These are phyloP conservation scores for Oryzias melastigma DNA, from an alignment of 2,113 vertebrate species.

Conservation along the genomic window DNA sequence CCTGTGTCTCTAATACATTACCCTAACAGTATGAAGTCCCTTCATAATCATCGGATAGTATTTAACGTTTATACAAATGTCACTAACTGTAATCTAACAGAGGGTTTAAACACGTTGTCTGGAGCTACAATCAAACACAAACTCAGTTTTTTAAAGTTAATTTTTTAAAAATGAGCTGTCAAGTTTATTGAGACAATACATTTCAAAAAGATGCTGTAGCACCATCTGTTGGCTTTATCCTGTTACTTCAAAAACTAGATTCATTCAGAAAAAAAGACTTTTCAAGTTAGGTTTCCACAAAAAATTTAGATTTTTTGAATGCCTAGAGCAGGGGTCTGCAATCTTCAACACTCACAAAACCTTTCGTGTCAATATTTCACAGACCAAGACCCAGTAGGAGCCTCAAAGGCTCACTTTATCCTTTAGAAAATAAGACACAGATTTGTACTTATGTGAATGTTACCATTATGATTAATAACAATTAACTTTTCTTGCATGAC, in stretches of 20 bases:
- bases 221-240: slow-evolving; percentile 47
- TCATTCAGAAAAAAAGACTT: not conserved
- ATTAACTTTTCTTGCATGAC: too few species aligned
- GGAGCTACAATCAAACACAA: not conserved
- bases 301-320: not conserved
- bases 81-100: not conserved
- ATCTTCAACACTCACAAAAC: too few species aligned
- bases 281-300: not conserved
- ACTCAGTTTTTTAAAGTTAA: not conserved
- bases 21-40: slow-evolving; percentile 46
- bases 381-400: too few species aligned
- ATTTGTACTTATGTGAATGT: too few species aligned
- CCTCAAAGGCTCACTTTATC: not conserved
- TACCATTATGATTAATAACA: too few species aligned
- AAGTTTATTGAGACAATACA: not conserved
- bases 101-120: not conserved
- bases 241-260: not conserved
- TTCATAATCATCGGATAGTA: slow-evolving; percentile 47
- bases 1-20: slow-evolving; percentile 68
- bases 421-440: too few species aligned
- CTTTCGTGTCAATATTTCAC: too few species aligned
- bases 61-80: slow-evolving; percentile 11
- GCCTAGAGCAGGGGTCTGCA: not conserved
- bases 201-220: slow-evolving; percentile 16
- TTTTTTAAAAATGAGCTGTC: not conserved